Base-by-base conservation (phyloP, 2,113 vertebrate species). In the Heterochromis multidens region DNA sequence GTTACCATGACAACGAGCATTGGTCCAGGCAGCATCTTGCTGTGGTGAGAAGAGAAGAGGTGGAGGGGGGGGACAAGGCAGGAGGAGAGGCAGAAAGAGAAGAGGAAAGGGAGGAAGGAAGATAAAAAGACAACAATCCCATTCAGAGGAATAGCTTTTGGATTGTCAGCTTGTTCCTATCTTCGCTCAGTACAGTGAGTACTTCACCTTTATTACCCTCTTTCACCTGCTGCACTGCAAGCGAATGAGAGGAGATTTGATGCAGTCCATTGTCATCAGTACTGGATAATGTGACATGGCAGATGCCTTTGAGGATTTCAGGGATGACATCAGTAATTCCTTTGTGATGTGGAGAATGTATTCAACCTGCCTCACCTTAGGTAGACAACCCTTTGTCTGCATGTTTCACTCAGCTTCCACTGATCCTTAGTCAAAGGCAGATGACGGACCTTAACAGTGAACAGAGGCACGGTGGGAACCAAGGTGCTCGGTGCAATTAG, bases 1-100 rank as follows among this genome's bases (percentile, higher is more conserved):
- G 96, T 96, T 93, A 82, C 96, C 94, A 95, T 95, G 95, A 92
- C 93, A 90, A 96, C 87, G 87, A 89, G 92, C 91, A 84, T 88
- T 86, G 95, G 95, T 96, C 94, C 95, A 96, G 94, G 92, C 95
- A 96, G 95, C 95, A 96, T 96, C 95, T 96, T 90, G 83, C 88
- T 86, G 90, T 92, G 92, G 91, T 94, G 90, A 94, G 92, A 86
- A 82, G 54, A 46, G 21, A 31, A 4, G 70, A 19, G 67, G 67
- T 29, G 70, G 46, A 7, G 88, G 72, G 65, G 84, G 60, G 52
- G 12, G 23, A 62, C 74, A 79, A 81, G 87, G 60, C 77, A 35
- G 84, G 80, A 84, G 82, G 77, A 83, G 40, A 84, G 90, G 62
- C 67, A 77, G 86, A 87, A 70, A 88, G 77, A 72, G 72, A 87